These are phyloP conservation scores for Stomatorhinus ivindoensis DNA, from an alignment of 2,113 vertebrate species.

Conservation along the genomic window DNA sequence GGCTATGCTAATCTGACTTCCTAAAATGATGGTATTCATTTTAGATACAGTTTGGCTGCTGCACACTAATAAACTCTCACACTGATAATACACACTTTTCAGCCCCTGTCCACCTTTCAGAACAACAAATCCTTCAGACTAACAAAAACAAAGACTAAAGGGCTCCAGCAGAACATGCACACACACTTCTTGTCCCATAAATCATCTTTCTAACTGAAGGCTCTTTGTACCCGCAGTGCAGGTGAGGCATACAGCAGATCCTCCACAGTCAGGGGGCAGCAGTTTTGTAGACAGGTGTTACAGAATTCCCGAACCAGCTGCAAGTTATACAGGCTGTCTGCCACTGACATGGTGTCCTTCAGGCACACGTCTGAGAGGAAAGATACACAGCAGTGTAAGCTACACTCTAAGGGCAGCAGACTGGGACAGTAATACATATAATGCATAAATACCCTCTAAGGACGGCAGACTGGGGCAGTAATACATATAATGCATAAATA, in stretches of 20 bases:
- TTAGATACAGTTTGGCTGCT: not conserved
- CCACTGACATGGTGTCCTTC: slow-evolving; percentile 88
- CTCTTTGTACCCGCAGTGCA: slow-evolving; percentile 57
- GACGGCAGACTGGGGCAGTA: slow-evolving; percentile 73
- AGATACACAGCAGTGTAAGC: not conserved
- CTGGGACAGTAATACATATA: slow-evolving; percentile 50
- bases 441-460: slow-evolving; percentile 5
- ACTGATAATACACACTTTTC: not conserved
- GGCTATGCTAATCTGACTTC: not conserved
- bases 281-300: slow-evolving; percentile 59
- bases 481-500: slow-evolving; percentile 48
- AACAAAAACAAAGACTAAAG: not conserved
- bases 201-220: not conserved
- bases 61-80: not conserved
- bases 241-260: slow-evolving; percentile 78
- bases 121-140: not conserved
- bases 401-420: not conserved
- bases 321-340: slow-evolving; percentile 84
- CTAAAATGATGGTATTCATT: not conserved
- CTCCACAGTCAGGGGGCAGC: slow-evolving; percentile 74
- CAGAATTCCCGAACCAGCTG: slow-evolving; percentile 77
- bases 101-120: not conserved
- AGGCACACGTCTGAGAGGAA: slow-evolving; percentile 70
- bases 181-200: not conserved
- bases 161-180: not conserved